Base-by-base conservation (phyloP, 2,888 invertebrate species). In the Diplolepis rosae region DNA sequence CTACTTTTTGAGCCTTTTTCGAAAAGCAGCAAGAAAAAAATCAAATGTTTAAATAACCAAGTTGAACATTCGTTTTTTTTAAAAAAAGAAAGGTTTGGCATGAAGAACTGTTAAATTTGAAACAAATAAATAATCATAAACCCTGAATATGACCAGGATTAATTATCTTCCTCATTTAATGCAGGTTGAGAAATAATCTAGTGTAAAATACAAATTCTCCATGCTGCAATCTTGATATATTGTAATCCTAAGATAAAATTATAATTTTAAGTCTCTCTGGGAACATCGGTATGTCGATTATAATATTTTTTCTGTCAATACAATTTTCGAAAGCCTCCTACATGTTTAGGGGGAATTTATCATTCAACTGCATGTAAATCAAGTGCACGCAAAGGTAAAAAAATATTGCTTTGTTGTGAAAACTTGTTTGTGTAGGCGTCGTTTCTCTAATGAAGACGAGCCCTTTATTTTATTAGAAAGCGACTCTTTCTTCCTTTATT, bases 251-350 rank as follows among this genome's bases (percentile, higher is more conserved):
- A n/a, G n/a, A n/a, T n/a, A n/a, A n/a, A 39, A 45, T 2, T n/a
- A 7, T 45, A 18, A 45, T 45, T 45, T 45, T 2, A 45, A 4
- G 2, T 45, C 4, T 15, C 2, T 45, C 45, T 75, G 72, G 71
- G 68, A 66, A 73, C 73, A 69, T 75, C 66, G 70, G 48, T 69
- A 56, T 9, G 5, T 22, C 9, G 30, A 11, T 56, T 39, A 6
- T 4, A 56, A 35, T 32, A 24, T 56, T 56, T 5, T 32, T 56
- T 22, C 18, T 22, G 4, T 30, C 15, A 7, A 22, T 13, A 28
- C 28, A 27, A 1, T 27, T 27, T n/a, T n/a, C 11, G 27, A 27
- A n/a, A 27, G n/a, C 27, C 13, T 52, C 28, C n/a, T 15, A 50
- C 28, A 28, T 28, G n/a, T 30, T n/a, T 24, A 50, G 24, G 18